Conservation (phyloP, 2,113 vertebrate species). For the Candoia aspera region DNA sequence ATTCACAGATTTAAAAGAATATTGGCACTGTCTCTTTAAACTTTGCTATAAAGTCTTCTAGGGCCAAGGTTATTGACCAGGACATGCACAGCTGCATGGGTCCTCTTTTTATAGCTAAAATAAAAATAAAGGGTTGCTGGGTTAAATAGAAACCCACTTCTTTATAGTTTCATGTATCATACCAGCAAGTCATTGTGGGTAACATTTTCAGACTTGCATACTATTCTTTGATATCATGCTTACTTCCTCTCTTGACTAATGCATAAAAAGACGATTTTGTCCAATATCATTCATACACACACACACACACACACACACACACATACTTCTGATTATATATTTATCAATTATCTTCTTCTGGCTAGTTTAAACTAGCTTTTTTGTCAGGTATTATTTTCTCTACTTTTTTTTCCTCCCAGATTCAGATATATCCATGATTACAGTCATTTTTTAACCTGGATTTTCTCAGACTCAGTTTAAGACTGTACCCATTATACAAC, state of each 20-base stretch:
- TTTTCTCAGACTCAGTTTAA: not conserved
- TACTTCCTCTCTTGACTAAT: not conserved
- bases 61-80: not conserved
- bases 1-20: not conserved
- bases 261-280: not conserved
- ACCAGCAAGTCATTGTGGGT: not conserved
- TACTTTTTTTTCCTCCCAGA: not conserved
- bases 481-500: not conserved
- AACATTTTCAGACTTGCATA: not conserved
- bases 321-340: not conserved
- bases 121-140: not conserved
- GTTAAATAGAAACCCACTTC: not conserved
- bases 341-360: not conserved
- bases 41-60: not conserved
- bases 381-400: not conserved
- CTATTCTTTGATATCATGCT: not conserved
- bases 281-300: not conserved
- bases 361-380: not conserved
- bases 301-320: too few relatives aligned
- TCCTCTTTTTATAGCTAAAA: not conserved
- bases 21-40: not conserved
- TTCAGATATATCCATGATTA: not conserved
- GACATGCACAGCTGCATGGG: not conserved
- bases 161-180: not conserved
- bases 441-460: not conserved